Evolutionary conservation across 2,888 invertebrate species (phyloP).

Genomic region (Conops quadrifasciatus): DNA sequence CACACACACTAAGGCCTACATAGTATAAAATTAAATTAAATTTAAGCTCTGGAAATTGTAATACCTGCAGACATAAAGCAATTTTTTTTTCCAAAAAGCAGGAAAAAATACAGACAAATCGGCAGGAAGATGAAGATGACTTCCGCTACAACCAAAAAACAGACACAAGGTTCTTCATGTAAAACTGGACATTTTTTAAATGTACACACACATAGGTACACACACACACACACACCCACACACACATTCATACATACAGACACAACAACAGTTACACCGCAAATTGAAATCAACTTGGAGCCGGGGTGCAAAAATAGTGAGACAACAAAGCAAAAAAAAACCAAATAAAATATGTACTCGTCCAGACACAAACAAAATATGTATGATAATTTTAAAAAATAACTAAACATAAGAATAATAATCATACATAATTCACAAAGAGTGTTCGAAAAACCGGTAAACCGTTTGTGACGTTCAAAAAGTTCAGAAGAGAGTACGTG

Average conservation of each 20-base stretch:
- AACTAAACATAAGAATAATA: constrained; percentile 36
- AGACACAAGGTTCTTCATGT: not conserved
- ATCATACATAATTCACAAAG: constrained; percentile 24
- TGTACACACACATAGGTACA: constrained; percentile 32
- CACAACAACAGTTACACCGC: constrained; percentile 36
- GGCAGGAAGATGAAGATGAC: not conserved
- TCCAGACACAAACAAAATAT: constrained; percentile 27
- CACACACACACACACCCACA: constrained; percentile 39
- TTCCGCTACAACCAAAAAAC: not conserved
- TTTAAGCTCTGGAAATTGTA: constrained; percentile 45
- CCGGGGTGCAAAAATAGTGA: constrained; percentile 57
- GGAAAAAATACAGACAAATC: not conserved
- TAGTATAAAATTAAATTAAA: constrained; percentile 1
- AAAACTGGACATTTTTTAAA: constrained; percentile 19
- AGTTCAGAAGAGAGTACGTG: constrained; percentile 21
- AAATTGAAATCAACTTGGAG: constrained; percentile 56
- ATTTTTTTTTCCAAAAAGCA: not conserved
- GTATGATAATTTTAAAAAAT: not conserved
- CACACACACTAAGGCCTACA: too few species aligned
- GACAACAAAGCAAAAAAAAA: constrained; percentile 40
- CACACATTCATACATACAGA: constrained; percentile 34
- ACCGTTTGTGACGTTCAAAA: not conserved
- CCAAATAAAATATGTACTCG: constrained; percentile 31
- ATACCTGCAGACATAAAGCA: constrained; percentile 19
- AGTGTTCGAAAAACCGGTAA: not conserved